These are phyloP conservation scores for Larimichthys polyactis DNA, from an alignment of 2,113 vertebrate species.

Conservation along the genomic window DNA sequence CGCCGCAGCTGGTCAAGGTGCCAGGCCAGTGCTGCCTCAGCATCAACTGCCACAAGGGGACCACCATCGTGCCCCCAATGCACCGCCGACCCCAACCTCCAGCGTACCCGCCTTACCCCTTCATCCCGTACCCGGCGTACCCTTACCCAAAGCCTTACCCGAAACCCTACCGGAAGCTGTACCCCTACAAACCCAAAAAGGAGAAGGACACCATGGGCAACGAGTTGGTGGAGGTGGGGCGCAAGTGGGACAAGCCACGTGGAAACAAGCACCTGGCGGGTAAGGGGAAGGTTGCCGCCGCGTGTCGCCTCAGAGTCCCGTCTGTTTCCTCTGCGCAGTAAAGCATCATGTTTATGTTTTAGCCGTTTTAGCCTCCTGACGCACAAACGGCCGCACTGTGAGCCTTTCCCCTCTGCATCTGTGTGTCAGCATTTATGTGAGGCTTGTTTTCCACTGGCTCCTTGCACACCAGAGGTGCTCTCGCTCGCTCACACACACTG, in stretches of 20 bases:
- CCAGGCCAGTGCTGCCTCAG: slow-evolving; percentile 87
- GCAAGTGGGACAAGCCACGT: slow-evolving; percentile 75
- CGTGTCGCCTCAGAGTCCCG: slow-evolving; percentile 34
- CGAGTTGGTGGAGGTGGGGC: slow-evolving; percentile 75
- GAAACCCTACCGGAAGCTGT: slow-evolving; percentile 68
- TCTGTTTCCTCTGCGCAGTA: slow-evolving; percentile 61
- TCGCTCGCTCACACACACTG: slow-evolving; percentile 50
- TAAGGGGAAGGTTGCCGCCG: slow-evolving; percentile 53
- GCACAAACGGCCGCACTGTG: slow-evolving; percentile 78
- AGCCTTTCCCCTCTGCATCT: slow-evolving; percentile 43
- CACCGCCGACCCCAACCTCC: slow-evolving; percentile 63
- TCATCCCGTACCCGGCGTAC: slow-evolving; percentile 74
- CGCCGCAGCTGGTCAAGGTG: slow-evolving; percentile 83
- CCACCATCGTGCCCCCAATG: slow-evolving; percentile 53
- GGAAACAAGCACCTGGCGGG: slow-evolving; percentile 79
- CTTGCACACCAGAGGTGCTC: slow-evolving; percentile 81
- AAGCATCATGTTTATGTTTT: slow-evolving; percentile 74
- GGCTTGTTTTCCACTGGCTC: slow-evolving; percentile 83
- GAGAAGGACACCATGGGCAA: slow-evolving; percentile 78
- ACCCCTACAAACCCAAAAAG: slow-evolving; percentile 72
- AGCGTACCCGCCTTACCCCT: slow-evolving; percentile 67
- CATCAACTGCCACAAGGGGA: slow-evolving; percentile 80
- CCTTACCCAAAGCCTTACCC: slow-evolving; percentile 71
- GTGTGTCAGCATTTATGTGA: slow-evolving; percentile 70
- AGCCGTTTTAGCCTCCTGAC: slow-evolving; percentile 48